Evolutionary conservation across 2,113 vertebrate species (phyloP).

Genomic region (Eclectus roratus): DNA sequence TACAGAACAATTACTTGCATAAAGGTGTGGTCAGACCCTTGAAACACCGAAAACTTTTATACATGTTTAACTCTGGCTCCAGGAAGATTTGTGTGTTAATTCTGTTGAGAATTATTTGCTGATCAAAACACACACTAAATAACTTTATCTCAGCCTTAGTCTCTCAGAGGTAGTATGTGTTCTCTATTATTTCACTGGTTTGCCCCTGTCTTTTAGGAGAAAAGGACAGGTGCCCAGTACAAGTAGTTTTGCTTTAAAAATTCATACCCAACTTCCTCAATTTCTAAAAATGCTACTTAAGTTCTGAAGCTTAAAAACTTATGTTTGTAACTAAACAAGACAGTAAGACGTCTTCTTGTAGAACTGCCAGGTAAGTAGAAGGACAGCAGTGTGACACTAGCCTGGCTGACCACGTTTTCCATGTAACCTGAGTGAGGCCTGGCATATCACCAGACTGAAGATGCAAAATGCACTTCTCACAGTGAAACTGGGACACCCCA

Average conservation of each 20-base stretch:
- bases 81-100: not conserved
- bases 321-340: not conserved
- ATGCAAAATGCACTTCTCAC: not conserved
- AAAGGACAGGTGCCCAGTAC: not conserved
- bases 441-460: not conserved
- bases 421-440: too few species aligned
- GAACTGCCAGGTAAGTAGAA: not conserved
- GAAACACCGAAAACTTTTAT: not conserved
- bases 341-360: not conserved
- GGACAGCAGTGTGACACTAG: fast-evolving
- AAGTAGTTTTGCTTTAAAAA: not conserved
- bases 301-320: not conserved
- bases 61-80: not conserved
- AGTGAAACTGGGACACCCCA: not conserved
- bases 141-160: not conserved
- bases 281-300: not conserved
- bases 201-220: not conserved
- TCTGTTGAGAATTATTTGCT: not conserved
- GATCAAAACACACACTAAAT: not conserved
- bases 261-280: not conserved
- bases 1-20: not conserved
- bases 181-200: not conserved
- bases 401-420: not conserved
- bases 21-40: not conserved
- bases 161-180: not conserved